Evolutionary conservation across 2,888 invertebrate species (phyloP).

Genomic region (Ctena decussata): DNA sequence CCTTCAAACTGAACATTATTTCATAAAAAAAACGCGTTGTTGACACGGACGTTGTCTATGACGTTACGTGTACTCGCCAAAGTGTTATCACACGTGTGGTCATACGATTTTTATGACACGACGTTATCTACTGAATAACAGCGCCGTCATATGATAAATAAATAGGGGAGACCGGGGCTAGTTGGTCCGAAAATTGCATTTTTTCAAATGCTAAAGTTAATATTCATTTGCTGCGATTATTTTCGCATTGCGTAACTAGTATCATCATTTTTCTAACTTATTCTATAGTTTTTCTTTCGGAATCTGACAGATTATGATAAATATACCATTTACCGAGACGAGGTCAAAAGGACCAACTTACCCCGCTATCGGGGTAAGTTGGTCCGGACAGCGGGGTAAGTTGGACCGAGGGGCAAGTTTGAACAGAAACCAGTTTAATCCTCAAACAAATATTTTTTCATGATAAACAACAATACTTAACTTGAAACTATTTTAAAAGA

Average conservation of each 20-base stretch:
- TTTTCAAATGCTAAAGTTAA: neutral
- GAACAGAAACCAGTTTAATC: neutral
- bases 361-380: neutral
- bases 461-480: neutral
- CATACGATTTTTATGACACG: too few relatives aligned
- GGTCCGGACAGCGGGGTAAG: slow-evolving; percentile 9
- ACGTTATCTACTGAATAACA: too few relatives aligned
- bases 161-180: slow-evolving; percentile 8
- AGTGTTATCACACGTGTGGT: too few relatives aligned
- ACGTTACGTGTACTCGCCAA: too few relatives aligned
- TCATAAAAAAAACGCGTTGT: too few relatives aligned
- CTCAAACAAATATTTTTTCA: neutral
- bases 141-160: too few relatives aligned
- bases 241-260: neutral
- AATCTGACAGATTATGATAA: neutral
- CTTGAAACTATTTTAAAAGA: neutral
- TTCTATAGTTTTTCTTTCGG: neutral
- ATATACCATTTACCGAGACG: neutral
- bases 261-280: neutral
- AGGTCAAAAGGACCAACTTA: neutral
- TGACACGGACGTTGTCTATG: too few relatives aligned
- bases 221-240: neutral
- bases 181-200: too few relatives aligned
- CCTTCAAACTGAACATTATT: too few relatives aligned
- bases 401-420: neutral